These are phyloP conservation scores for Hirtodrosophila histrioides DNA, from an alignment of 2,888 invertebrate species.

Conservation along the genomic window DNA sequence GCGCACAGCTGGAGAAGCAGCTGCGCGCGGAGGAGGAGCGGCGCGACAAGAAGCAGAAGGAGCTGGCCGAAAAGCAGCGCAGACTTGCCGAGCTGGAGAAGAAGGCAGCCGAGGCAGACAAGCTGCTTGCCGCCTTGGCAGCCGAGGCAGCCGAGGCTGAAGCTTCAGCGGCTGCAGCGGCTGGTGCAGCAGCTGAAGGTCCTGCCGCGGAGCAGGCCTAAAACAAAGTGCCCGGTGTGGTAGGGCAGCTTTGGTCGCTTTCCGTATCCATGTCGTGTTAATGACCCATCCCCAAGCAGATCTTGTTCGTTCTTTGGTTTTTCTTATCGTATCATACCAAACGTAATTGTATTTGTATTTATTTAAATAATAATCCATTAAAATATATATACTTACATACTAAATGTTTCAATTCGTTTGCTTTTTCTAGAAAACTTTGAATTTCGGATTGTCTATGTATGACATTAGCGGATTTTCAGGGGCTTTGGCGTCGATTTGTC, in stretches of 20 bases:
- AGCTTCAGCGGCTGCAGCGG: constrained; percentile 4
- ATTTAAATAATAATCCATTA: constrained; percentile 77
- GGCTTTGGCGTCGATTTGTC: constrained; percentile 66
- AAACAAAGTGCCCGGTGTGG: neutral
- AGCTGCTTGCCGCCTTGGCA: constrained; percentile 56
- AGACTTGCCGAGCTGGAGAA: constrained; percentile 54
- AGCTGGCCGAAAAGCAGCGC: constrained; percentile 64
- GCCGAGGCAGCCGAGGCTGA: constrained; percentile 34
- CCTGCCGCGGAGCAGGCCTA: constrained; percentile 47
- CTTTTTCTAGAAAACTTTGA: constrained; percentile 2
- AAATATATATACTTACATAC: constrained; percentile 51
- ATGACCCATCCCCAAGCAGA: constrained; percentile 21
- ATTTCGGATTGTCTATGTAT: too few species aligned
- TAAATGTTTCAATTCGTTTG: neutral
- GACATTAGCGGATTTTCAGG: constrained; percentile 11
- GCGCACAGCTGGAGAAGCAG: constrained; percentile 76
- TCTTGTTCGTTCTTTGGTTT: constrained; percentile 16
- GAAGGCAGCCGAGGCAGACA: constrained; percentile 69
- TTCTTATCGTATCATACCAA: constrained; percentile 39
- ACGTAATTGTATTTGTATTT: constrained; percentile 72
- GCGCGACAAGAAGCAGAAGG: constrained; percentile 65
- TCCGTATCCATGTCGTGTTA: constrained; percentile 4
- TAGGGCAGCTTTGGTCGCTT: neutral
- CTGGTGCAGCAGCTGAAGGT: neutral
- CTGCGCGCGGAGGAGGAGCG: constrained; percentile 68